These are phyloP conservation scores for Orientallactaga sibirica DNA, from an alignment of 2,797 vertebrate genomes.

Conservation along the genomic window DNA sequence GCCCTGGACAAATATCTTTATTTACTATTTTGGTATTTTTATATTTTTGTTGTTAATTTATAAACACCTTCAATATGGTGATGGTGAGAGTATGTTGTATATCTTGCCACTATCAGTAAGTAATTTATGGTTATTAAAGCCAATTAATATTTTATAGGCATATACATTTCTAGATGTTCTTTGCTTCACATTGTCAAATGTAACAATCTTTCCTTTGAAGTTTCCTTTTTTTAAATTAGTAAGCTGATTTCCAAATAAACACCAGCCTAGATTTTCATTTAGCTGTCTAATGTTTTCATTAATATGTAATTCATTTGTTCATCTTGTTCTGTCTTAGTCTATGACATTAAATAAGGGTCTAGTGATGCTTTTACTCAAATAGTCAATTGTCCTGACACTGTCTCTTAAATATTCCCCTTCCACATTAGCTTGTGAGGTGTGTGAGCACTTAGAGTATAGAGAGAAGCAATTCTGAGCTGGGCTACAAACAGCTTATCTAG, in stretches of 20 bases:
- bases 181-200: slow-evolving; percentile 14
- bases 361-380: background rate
- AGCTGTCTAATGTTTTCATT: slow-evolving; percentile 15
- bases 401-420: slow-evolving; percentile 30
- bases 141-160: background rate
- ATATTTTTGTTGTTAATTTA: slow-evolving; percentile 29
- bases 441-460: background rate
- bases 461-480: background rate
- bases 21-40: slow-evolving; percentile 22
- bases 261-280: slow-evolving; percentile 17
- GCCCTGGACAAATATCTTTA: background rate
- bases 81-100: background rate
- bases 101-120: slow-evolving; percentile 12
- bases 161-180: background rate
- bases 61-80: background rate
- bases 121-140: slow-evolving; percentile 36
- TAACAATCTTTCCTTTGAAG: background rate
- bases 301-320: background rate
- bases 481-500: background rate
- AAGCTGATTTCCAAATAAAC: slow-evolving; percentile 34
- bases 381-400: slow-evolving; percentile 1
- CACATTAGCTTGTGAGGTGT: background rate
- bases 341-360: background rate
- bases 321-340: background rate
- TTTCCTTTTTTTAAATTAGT: background rate